Base-by-base conservation (phyloP, 2,113 vertebrate species). In the Oreochromis tanganicae region DNA sequence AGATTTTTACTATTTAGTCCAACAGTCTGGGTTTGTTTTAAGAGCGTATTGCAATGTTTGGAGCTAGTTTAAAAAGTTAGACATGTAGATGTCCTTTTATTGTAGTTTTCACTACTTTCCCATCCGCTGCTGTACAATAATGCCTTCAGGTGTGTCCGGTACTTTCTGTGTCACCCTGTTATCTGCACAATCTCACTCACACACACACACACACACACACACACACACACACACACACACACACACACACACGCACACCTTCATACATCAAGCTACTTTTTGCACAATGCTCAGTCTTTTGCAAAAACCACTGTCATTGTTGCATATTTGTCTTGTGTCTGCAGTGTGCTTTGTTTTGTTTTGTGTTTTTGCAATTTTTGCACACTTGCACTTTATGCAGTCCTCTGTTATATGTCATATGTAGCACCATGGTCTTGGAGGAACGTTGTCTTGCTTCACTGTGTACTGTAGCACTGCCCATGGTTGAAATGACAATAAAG, bases 101-200 rank as follows among this genome's bases (percentile, higher is more conserved):
- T 73, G 14, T 73, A 24, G 13, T 27, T 73, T 73, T 46, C 5
- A 73, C 13, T 43, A 46, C 66, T 24, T 73, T 73, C 13, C 13
- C 68, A 73, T 46, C 21, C 8, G 4, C 4, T 4, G 38, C 38
- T 46, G 3, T 27, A 10, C 13, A 27, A 46, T 4, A 27, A 27
- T 27, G n/a, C 36, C n/a, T 24, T 6, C n/a, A 13, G 1, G 19
- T 41, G 3, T 24, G 19, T 68, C 29, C 19, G 29, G 29, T 63
- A 5, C 32, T 10, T 43, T 24, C 2, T 24, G 1, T 71, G 12
- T 0, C 66, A 24, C 5, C 0, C n/a, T 43, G 19, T 71, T 5
- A 43, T 24, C 34, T 68, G 27, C 56, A 59, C n/a, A n/a, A n/a
- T n/a, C n/a, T n/a, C n/a, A n/a, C n/a, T n/a, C n/a, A n/a, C n/a